Conservation (phyloP, 2,888 invertebrate species). For the Melangyna quadrimaculata region DNA sequence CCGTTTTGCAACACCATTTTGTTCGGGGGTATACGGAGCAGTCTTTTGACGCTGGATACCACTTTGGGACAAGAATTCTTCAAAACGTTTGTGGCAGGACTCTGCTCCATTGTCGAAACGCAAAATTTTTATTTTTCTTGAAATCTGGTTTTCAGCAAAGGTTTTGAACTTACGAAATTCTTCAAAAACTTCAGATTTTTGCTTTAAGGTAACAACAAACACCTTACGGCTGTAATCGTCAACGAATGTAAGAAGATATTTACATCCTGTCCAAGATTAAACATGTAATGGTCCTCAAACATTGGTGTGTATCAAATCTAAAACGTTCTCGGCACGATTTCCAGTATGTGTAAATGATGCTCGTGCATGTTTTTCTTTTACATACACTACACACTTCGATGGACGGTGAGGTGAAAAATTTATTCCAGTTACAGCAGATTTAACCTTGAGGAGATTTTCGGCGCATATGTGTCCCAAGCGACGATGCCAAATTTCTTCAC, state of each 20-base stretch:
- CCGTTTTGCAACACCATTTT: conserved; percentile 64
- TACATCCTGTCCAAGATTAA: conserved; percentile 75
- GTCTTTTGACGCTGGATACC: conserved; percentile 65
- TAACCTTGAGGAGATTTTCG: no score
- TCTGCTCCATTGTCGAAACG: conserved; percentile 38
- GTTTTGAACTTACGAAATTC: conserved; percentile 68
- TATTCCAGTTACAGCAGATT: no score
- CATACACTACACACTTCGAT: no score
- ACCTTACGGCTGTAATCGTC: no score
- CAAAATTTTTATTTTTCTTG: conserved; percentile 55
- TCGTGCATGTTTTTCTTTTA: no score
- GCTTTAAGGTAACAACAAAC: conserved; percentile 55
- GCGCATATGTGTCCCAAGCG: no score
- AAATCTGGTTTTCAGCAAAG: no score
- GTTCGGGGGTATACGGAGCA: conserved; percentile 57
- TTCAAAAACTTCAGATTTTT: conserved; percentile 51
- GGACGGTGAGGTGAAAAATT: no score
- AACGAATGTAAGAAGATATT: conserved; percentile 75
- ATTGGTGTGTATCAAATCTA: conserved; percentile 77
- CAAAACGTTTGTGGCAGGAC: conserved; percentile 53
- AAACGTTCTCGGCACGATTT: no score
- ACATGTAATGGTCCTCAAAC: conserved; percentile 77
- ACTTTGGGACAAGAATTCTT: conserved; percentile 38
- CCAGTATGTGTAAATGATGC: no score
- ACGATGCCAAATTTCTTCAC: no score